A percentile compares a stretch with the other conserved stretches of the same genome.
phyloP scores from a whole-genome alignment of 1,140 invertebrate genomes.

The Megathymus violae region DNA sequence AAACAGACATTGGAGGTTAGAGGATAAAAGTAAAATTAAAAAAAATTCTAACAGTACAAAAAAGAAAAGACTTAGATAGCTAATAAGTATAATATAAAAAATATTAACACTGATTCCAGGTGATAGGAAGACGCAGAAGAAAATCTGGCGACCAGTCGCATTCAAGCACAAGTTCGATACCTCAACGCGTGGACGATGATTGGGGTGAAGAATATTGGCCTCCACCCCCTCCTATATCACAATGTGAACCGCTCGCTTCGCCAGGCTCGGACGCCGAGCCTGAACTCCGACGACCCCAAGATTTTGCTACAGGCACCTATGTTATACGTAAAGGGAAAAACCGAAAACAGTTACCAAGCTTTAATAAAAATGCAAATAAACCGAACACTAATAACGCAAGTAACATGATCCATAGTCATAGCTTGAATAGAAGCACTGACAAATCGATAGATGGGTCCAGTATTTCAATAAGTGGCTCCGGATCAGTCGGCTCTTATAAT shows the following conservation, averaged over 20 bases:
- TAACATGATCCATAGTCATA: constrained; percentile 70
- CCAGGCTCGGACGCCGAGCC: constrained; percentile 87
- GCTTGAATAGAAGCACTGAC: constrained; percentile 76
- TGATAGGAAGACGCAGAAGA: constrained; percentile 84
- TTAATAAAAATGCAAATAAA: constrained; percentile 74
- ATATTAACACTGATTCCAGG: constrained; percentile 73
- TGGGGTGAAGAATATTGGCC: constrained; percentile 86
- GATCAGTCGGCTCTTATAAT: constrained; percentile 84
- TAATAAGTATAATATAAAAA: too few species aligned
- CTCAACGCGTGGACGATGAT: constrained; percentile 80
- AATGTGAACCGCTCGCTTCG: constrained; percentile 87
- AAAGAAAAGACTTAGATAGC: too few species aligned
- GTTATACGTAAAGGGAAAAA: constrained; percentile 88
- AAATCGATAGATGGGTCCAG: constrained; percentile 81
- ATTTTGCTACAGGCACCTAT: constrained; percentile 88
- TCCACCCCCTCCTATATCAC: constrained; percentile 85
- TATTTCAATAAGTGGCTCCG: constrained; percentile 81
- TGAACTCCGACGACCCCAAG: constrained; percentile 83
- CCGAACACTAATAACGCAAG: constrained; percentile 73
- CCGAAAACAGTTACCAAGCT: constrained; percentile 78
- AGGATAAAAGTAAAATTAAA: too few species aligned
- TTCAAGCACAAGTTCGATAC: constrained; percentile 86
- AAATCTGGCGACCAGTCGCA: constrained; percentile 84
- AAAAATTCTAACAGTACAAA: too few species aligned
- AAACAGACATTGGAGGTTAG: too few species aligned